Evolutionary conservation across 2,113 vertebrate species (phyloP), one percentile per base, ranked within the genome.

Genomic region (Sula dactylatra): DNA sequence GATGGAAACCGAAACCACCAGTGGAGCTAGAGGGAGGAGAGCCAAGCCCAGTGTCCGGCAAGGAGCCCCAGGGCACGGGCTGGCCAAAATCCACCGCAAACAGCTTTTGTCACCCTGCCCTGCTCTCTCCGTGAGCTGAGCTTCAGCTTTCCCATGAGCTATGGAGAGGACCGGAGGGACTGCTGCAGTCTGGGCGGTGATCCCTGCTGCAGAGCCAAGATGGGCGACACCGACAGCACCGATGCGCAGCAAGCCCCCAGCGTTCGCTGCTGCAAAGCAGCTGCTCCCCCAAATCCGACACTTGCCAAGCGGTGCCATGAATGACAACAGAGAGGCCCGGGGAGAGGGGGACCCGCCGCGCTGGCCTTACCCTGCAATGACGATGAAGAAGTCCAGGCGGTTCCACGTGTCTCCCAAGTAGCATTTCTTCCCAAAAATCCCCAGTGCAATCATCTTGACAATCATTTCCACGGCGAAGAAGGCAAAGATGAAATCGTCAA

Each of bases 381-480:
- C 99, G 3, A 99, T 99, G 98, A 99, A 99, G 97, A 99, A 99
- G 97, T 99, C 99, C 94, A 99, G 98, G 80, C 99, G 98, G 97
- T 99, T 99, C 99, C 99, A 99, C 0, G 99, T 99, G 97, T 99
- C 99, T 96, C 99, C 99, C 90, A 99, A 98, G 97, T 99, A 99
- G 98, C 99, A 99, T 91, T 99, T 99, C 98, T 99, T 99, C 82
- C 99, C 99, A 74, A 99, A 99, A 97, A 99, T 99, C 82, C 99
- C 99, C 97, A 99, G 98, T 4, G 99, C 99, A 3, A 99, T 98
- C 99, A 99, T 99, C 98, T 99, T 99, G 94, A 99, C 98, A 16
- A 99, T 99, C 99, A 99, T 99, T 98, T 99, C 99, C 97, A 99
- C 98, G 1, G 99, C 99, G 47, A 99, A 99, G 98, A 99, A 99